Evolutionary conservation across 1,140 invertebrate species (phyloP).

Genomic region (Solenopsis invicta): DNA sequence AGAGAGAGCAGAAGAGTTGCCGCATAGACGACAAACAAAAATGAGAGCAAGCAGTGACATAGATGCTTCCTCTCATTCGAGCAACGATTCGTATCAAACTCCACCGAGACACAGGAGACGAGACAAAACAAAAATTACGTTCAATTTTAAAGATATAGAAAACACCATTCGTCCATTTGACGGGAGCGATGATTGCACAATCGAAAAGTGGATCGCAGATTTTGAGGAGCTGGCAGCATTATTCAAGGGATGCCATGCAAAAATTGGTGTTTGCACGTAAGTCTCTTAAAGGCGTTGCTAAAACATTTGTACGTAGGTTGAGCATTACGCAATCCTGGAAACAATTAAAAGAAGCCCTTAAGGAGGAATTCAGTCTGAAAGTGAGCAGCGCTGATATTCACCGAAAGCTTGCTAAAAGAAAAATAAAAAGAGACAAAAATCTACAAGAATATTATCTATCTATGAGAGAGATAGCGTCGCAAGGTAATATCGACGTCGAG

Average conservation of each 20-base stretch:
- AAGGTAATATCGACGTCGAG: too few species aligned
- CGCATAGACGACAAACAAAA: neutral
- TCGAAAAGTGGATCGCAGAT: too few species aligned
- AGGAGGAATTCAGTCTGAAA: neutral
- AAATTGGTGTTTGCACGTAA: conserved; percentile 52
- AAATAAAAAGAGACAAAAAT: neutral
- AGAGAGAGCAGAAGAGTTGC: neutral
- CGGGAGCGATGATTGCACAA: too few species aligned
- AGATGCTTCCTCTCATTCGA: neutral
- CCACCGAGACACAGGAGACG: too few species aligned
- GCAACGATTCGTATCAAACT: conserved; percentile 12
- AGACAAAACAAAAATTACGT: too few species aligned
- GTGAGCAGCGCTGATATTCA: neutral
- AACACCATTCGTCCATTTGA: too few species aligned
- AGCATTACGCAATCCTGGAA: neutral
- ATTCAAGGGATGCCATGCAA: conserved; percentile 20
- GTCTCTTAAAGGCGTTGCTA: too few species aligned
- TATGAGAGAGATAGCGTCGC: too few species aligned
- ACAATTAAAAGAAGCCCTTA: neutral
- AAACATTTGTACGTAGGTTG: neutral
- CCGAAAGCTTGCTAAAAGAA: neutral
- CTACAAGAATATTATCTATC: conserved; percentile 21
- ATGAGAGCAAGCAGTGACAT: neutral
- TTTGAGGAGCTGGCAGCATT: too few species aligned
- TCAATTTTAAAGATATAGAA: too few species aligned